phyloP scores from a whole-genome alignment of 2,888 invertebrate genomes.

The Hyposoter dolosus region DNA sequence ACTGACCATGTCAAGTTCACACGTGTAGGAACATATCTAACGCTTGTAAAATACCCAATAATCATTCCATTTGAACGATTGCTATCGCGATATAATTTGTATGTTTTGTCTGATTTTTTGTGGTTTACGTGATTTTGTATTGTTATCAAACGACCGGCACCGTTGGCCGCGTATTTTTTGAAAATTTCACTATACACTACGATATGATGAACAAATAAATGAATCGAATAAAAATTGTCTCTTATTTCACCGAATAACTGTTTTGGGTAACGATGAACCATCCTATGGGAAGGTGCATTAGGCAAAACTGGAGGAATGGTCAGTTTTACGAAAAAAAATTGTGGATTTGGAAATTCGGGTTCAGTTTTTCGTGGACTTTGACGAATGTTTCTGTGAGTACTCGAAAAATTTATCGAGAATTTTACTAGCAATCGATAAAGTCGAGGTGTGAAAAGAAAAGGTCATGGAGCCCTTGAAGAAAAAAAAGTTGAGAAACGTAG shows the following conservation, averaged over 20 bases:
- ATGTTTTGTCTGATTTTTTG: background rate
- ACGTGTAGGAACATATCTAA: background rate
- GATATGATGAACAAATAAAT: constrained; percentile 24
- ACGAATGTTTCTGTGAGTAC: background rate
- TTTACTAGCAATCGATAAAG: background rate
- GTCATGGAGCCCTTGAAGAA: background rate
- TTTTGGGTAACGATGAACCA: background rate
- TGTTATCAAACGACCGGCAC: background rate
- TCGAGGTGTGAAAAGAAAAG: background rate
- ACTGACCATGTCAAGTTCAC: background rate
- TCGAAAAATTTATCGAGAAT: background rate
- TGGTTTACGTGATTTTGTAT: constrained; percentile 2
- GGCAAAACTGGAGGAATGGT: background rate
- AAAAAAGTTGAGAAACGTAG: background rate
- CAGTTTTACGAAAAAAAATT: background rate
- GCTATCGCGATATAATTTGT: background rate
- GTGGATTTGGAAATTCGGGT: background rate
- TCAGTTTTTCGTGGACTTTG: background rate
- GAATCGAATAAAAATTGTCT: constrained; percentile 7
- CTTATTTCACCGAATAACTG: background rate
- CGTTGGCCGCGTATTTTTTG: background rate
- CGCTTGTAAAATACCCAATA: background rate
- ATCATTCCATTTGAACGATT: background rate
- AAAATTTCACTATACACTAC: background rate
- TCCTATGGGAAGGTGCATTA: background rate